Base-by-base conservation (phyloP, 2,797 vertebrate species). In the Argyrosomus regius region DNA sequence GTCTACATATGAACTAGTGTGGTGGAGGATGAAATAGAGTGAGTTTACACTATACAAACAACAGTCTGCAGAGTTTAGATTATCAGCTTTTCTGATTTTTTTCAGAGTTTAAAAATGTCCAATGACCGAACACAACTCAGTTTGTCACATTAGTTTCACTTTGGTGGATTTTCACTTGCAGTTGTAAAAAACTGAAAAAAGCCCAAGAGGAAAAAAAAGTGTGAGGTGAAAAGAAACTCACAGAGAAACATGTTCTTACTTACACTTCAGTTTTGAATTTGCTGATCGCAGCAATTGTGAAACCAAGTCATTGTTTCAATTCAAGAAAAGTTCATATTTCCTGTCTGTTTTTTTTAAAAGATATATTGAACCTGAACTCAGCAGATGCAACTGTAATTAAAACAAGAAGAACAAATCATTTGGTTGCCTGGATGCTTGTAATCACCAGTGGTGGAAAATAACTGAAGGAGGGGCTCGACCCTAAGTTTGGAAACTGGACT, bases 181-280 rank as follows among this genome's bases (percentile, higher is more conserved):
- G 39, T 14, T 17, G 12, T 5, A 26, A 7, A 28, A 56, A 54
- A 48, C 8, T 20, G n/a, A 68, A n/a, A 67, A 31, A 9, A 35
- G 35, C 35, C 6, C 6, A 35, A 13, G 1, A 18, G 26, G 49
- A 8, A 22, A 12, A 17, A 3, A 45, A 8, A 39, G 10, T 18
- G 24, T 52, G 46, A 52, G 5, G 24, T 43, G 16, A 54, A 43
- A 60, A 28, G 31, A 75, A 69, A 70, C 53, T 60, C 41, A 20
- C 18, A 26, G 20, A 66, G 22, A 62, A 43, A 43, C 65, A 20
- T 56, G 43, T 26, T 13, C 17, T 41, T 50, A 13, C 13, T 41
- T 3, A 12, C 5, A 2, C 31, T 63, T 45, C 22, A 62, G n/a
- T 20, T 64, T 22, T 43, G 11, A 9, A 16, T 49, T 62, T 26